phyloP scores from a whole-genome alignment of 1,140 invertebrate species.

The Calliphora vicina region DNA sequence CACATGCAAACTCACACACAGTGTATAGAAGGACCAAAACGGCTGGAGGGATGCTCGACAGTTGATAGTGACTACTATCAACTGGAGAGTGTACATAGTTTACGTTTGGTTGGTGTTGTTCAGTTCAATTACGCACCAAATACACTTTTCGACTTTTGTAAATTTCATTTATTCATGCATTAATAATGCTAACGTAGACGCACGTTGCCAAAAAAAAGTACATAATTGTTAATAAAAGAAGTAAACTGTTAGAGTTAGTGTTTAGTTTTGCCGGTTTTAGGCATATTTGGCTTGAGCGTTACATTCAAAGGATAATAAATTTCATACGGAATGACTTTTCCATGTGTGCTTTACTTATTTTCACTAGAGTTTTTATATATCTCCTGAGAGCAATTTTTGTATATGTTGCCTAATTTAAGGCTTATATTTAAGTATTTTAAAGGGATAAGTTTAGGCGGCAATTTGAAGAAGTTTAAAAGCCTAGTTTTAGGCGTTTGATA shows the following conservation, averaged over 20 bases:
- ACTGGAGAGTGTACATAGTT: neutral
- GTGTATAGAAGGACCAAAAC: neutral
- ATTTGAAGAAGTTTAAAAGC: too few species aligned
- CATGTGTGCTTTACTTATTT: neutral
- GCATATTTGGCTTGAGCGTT: neutral
- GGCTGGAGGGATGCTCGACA: neutral
- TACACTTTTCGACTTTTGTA: neutral
- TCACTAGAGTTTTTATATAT: neutral
- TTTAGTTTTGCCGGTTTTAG: neutral
- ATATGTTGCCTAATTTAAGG: too few species aligned
- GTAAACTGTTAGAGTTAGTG: neutral
- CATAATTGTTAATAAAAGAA: neutral
- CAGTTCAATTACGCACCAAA: constrained; percentile 8
- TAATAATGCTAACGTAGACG: neutral
- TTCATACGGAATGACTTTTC: neutral
- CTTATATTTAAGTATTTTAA: too few species aligned
- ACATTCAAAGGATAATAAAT: neutral
- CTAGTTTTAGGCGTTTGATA: too few species aligned
- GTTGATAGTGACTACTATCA: neutral
- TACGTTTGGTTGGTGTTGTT: neutral
- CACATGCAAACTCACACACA: neutral
- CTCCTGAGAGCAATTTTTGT: neutral
- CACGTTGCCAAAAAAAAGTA: neutral
- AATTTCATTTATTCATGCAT: constrained; percentile 17
- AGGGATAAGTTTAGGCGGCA: too few species aligned